Conservation (phyloP, 2,797 vertebrate genomes). For the Sitta carolinensis region DNA sequence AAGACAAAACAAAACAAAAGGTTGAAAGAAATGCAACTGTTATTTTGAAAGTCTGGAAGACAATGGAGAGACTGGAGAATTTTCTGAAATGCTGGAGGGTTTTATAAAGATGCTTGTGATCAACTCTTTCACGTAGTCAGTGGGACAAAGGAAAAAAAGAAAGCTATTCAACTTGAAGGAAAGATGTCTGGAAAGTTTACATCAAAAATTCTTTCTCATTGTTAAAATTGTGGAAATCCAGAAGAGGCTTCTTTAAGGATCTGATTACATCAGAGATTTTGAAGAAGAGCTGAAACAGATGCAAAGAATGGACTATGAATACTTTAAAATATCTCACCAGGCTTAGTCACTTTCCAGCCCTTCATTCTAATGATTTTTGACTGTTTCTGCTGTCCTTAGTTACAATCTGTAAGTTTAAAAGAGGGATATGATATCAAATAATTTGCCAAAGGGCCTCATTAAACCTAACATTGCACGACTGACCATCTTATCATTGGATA, state of each 20-base stretch:
- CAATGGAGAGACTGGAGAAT: not conserved
- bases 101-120: not conserved
- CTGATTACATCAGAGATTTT: not conserved
- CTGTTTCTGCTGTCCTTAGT: not conserved
- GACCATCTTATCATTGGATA: not conserved
- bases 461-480: not conserved
- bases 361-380: not conserved
- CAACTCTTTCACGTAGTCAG: not conserved
- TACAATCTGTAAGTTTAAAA: not conserved
- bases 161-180: not conserved
- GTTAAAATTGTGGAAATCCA: not conserved
- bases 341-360: not conserved
- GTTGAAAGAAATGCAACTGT: not conserved
- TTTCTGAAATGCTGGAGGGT: not conserved
- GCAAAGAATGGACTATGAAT: not conserved
- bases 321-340: not conserved
- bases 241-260: not conserved
- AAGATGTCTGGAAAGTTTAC: not conserved
- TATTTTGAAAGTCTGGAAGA: not conserved
- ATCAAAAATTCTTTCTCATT: not conserved
- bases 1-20: too few relatives aligned
- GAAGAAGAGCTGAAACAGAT: not conserved
- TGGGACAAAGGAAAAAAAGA: not conserved
- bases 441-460: not conserved
- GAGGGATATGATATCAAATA: not conserved